Conservation (phyloP, 2,113 vertebrate species). For the Cinclus cinclus region DNA sequence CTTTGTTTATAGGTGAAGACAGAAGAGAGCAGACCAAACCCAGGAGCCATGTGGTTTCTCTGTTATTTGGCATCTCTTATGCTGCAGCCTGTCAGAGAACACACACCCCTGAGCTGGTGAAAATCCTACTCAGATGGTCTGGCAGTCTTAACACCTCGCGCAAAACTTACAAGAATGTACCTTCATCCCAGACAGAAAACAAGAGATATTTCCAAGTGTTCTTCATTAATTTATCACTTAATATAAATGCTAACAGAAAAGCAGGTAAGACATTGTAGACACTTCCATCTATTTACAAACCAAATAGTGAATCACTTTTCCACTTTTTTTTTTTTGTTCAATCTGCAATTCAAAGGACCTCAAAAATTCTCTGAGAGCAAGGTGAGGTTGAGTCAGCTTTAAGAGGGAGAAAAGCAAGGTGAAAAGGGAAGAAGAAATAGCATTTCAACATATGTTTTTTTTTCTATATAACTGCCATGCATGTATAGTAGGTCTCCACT, state of each 20-base stretch:
- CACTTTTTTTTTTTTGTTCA: slow-evolving; percentile 37
- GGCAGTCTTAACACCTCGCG: not conserved
- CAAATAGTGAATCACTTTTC: slow-evolving; percentile 54
- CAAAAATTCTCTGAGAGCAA: slow-evolving; percentile 41
- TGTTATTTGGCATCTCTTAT: not conserved
- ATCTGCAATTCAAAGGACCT: slow-evolving; percentile 63
- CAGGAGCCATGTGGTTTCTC: accelerated
- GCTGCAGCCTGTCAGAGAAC: not conserved
- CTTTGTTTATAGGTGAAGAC: not conserved
- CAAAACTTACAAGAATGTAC: not conserved
- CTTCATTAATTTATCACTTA: slow-evolving; percentile 75
- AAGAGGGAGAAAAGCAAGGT: slow-evolving; percentile 8
- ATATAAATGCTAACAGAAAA: slow-evolving; percentile 77
- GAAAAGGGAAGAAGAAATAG: not conserved
- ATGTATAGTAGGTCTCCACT: not conserved
- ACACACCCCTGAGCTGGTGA: not conserved
- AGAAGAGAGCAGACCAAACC: not conserved
- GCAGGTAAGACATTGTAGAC: slow-evolving; percentile 70
- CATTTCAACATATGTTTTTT: slow-evolving; percentile 49
- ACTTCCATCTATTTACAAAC: slow-evolving; percentile 73
- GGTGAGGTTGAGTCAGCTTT: slow-evolving; percentile 51
- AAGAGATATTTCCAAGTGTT: not conserved
- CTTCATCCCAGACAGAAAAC: slow-evolving; percentile 23
- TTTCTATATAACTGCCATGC: slow-evolving; percentile 35
- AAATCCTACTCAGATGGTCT: not conserved